Percentiles rank a stretch among this genome's conserved stretches.
phyloP scores from a whole-genome alignment of 2,797 vertebrate genomes.

The Menidia menidia region DNA sequence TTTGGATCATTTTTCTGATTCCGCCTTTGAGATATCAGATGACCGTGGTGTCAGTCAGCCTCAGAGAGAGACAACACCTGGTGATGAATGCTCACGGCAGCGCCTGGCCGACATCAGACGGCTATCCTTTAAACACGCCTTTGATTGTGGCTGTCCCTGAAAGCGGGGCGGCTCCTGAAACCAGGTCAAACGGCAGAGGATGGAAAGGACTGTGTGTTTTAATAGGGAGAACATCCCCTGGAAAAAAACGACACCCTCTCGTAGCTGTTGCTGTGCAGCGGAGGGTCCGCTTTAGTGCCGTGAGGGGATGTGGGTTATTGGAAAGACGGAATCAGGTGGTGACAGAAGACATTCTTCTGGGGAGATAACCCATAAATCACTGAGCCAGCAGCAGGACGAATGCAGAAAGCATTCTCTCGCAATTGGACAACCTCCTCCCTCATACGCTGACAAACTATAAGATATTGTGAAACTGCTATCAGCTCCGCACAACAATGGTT shows the following conservation, averaged over 20 bases:
- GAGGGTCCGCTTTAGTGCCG: constrained; percentile 22
- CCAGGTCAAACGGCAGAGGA: constrained; percentile 5
- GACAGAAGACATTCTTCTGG: constrained; percentile 61
- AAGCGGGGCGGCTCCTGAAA: constrained; percentile 10
- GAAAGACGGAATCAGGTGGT: constrained; percentile 54
- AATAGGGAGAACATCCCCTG: background rate
- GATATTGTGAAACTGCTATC: constrained; percentile 62
- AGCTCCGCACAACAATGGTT: constrained; percentile 69
- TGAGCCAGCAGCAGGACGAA: constrained; percentile 49
- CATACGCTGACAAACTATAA: constrained; percentile 18
- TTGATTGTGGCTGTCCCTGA: background rate
- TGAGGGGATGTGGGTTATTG: constrained; percentile 53
- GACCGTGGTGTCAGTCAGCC: background rate
- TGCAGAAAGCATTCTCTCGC: constrained; percentile 50
- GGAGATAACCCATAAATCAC: constrained; percentile 58
- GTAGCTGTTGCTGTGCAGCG: constrained; percentile 41
- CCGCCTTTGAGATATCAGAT: constrained; percentile 26
- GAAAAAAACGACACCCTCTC: constrained; percentile 43
- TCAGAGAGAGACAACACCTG: constrained; percentile 16
- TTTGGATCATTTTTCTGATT: constrained; percentile 13
- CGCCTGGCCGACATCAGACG: background rate
- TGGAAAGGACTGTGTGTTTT: background rate
- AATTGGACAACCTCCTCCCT: constrained; percentile 25
- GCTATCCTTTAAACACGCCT: background rate
- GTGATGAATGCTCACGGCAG: constrained; percentile 10